Base-by-base conservation (phyloP, 2,888 invertebrate genomes). In the Drosophila pseudotalamancana region DNA sequence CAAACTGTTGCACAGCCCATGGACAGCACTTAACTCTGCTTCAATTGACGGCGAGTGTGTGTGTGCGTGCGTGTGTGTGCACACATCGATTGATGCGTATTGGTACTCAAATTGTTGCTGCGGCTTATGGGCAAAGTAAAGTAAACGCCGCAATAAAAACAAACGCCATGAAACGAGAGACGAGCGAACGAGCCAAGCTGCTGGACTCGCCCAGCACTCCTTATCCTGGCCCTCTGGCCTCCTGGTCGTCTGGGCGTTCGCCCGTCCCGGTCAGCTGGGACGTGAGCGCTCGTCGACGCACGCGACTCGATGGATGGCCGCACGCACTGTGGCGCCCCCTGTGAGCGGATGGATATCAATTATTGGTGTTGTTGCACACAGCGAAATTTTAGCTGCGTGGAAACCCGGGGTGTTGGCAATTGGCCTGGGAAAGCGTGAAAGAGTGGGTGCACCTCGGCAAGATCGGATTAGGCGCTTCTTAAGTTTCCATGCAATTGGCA, bases 321-420 rank as follows among this genome's bases (percentile, higher is more conserved):
- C 77, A 77, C 68, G 63, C 76, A 64, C 50, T 67, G 9, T 6
- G 29, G 19, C n/a, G 12, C 19, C 5, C 37, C n/a, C 37, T 25
- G 37, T 12, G 27, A 8, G 4, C 18, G n/a, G 50, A 68, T 54
- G 69, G 53, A 73, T 72, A 73, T 61, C 69, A 73, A 69, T 72
- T 57, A 64, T 69, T 54, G 57, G 49, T 57, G 32, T 14, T 25
- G 16, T 64, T 71, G 39, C 57, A 64, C 39, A 46, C 57, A 46
- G 37, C 25, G 83, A 73, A 82, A 82, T 83, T 70, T 56, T 60
- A 85, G 77, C 59, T 72, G 86, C 86, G 81, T 85, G 81, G 86
- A 82, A 81, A 82, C 51, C 62, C 19, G 40, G 16, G 16, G 32
- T 18, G 29, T 16, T 37, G 46, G 8, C n/a, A 11, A 25, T 31